phyloP scores from a whole-genome alignment of 64 coral and sea anemone genomes.

The Montipora efflorescens region DNA sequence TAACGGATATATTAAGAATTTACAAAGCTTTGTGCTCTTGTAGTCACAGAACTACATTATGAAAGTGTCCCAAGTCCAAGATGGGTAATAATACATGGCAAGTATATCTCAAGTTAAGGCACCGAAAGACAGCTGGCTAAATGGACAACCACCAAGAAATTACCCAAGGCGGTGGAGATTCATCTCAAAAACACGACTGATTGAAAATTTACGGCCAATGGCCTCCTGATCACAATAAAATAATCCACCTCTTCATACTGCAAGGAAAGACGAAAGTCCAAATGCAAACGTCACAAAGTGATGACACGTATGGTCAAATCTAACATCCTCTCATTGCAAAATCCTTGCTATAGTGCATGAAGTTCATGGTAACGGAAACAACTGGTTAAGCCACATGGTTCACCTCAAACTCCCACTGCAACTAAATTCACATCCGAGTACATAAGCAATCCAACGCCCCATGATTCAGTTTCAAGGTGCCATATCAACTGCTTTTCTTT shows the following conservation, averaged over 20 bases:
- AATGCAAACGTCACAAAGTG: not conserved
- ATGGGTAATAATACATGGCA: no score
- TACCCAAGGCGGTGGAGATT: not conserved
- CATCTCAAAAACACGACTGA: not conserved
- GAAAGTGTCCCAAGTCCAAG: no score
- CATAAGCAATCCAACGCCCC: not conserved
- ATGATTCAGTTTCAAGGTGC: not conserved
- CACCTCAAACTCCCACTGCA: not conserved
- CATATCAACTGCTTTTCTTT: not conserved
- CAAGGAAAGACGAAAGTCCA: not conserved
- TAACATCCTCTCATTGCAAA: not conserved
- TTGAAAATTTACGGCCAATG: not conserved
- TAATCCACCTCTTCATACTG: not conserved
- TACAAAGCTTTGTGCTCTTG: not conserved
- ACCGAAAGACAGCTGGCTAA: not conserved
- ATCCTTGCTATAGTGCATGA: not conserved
- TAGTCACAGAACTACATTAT: no score
- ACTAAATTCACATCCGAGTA: not conserved
- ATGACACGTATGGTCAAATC: not conserved
- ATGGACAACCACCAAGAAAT: not conserved
- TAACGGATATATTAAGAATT: not conserved
- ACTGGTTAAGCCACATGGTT: no score
- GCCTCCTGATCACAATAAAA: no score
- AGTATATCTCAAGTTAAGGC: not conserved
- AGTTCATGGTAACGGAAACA: no score